Evolutionary conservation across 2,888 invertebrate species (phyloP).

Genomic region (Amphipoea oculea): DNA sequence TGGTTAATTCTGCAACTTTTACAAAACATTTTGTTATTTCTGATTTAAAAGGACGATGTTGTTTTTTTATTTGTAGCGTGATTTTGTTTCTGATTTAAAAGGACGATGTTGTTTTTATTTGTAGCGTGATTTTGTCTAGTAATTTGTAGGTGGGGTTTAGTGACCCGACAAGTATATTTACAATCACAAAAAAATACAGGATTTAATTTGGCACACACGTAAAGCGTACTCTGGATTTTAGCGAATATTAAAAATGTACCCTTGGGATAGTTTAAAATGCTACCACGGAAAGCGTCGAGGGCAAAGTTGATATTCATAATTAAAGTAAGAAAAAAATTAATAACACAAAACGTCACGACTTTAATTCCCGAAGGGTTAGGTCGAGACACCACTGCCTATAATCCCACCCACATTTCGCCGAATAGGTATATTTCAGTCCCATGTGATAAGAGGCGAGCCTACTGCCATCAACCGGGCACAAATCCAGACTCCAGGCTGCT

Average conservation of each 20-base stretch:
- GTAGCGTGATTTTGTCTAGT: not conserved
- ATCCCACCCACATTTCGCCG: not conserved
- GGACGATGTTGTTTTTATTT: not conserved
- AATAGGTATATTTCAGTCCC: not conserved
- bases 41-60: not conserved
- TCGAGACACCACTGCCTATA: not conserved
- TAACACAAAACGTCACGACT: not conserved
- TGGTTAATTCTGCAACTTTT: slow-evolving; percentile 24
- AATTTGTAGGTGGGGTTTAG: not conserved
- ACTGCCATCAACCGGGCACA: not conserved
- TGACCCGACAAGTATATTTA: too few relatives aligned
- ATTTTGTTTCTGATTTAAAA: not conserved
- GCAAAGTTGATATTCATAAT: not conserved
- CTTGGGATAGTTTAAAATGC: not conserved
- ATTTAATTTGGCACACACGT: not conserved
- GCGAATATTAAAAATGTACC: not conserved
- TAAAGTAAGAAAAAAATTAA: not conserved
- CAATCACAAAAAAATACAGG: not conserved
- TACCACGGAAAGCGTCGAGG: not conserved
- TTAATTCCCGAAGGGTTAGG: not conserved
- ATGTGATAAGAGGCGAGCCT: not conserved
- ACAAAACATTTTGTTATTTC: not conserved
- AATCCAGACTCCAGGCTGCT: not conserved
- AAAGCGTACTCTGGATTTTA: not conserved
- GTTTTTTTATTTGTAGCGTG: not conserved